Evolutionary conservation across 1,140 invertebrate species (phyloP).

Genomic region (Pogonus chalceus): DNA sequence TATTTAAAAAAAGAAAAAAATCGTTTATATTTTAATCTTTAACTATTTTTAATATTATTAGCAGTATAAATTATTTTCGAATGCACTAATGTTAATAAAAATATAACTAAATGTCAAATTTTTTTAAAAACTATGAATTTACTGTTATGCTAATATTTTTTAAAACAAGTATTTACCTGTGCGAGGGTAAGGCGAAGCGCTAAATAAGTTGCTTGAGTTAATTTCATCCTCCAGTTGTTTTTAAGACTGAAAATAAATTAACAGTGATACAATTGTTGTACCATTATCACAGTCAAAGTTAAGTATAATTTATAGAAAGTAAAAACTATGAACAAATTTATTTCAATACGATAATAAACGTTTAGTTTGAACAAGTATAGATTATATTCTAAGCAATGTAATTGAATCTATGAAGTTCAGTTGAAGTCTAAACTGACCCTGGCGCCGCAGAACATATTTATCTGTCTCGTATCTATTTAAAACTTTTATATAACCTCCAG

Average conservation of each 20-base stretch:
- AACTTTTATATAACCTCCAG: constrained; percentile 7
- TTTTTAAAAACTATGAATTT: not conserved
- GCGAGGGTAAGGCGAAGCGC: constrained; percentile 21
- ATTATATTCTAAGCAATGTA: too few species aligned
- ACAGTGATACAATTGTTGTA: not conserved
- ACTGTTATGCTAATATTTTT: not conserved
- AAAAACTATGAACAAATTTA: too few species aligned
- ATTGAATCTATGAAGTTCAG: too few species aligned
- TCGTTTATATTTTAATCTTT: not conserved
- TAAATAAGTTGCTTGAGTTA: constrained; percentile 17
- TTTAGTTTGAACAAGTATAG: too few species aligned
- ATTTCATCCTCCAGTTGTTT: constrained; percentile 20
- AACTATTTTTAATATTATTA: not conserved
- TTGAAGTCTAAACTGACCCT: constrained; percentile 2
- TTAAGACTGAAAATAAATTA: not conserved
- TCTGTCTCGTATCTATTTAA: not conserved
- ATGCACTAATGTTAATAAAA: not conserved
- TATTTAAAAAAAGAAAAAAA: constrained; percentile 17
- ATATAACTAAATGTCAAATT: constrained; percentile 1
- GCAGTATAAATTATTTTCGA: not conserved
- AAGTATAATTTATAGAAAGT: too few species aligned
- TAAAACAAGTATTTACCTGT: constrained; percentile 15
- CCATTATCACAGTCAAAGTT: not conserved
- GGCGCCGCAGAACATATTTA: not conserved
- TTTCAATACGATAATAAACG: too few species aligned